Evolutionary conservation across 1,140 invertebrate genomes (phyloP), one percentile per base, ranked within the genome.

Genomic region (Monomorium pharaonis): DNA sequence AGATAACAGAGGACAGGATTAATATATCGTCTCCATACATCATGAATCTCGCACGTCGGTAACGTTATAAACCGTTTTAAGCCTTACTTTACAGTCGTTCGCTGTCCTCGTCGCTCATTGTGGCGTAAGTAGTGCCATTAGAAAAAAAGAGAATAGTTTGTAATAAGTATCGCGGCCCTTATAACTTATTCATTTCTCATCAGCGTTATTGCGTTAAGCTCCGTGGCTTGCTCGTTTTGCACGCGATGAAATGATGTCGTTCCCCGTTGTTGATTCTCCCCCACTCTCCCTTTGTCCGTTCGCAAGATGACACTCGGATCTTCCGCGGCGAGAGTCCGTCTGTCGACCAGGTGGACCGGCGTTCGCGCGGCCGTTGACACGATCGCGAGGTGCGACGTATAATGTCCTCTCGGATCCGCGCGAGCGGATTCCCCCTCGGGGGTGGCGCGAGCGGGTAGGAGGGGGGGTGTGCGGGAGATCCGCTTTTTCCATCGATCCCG

Each of bases 401-500:
- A 10, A 51, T 42, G 21, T 24, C 37, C 37, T 62, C 16, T 44
- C 63, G 63, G 37, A 67, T n/a, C 9, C 54, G 18, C 21, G 63
- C 37, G 37, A 44, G 37, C 37, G 37, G 21, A 47, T 67, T 12
- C 2, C n/a, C 42, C 21, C 14, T 2, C 37, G 37, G 33, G 62
- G 62, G 18, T 4, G 30, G 7, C 37, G 37, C 4, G 54, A 12
- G 54, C 51, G 7, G 37, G 12, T n/a, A n/a, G 54, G 14, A 24
- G 7, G 30, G 16, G 18, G 1, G 62, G 14, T n/a, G n/a, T n/a
- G n/a, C n/a, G 63, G 12, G 42, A 24, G 37, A 30, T 14, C 44
- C 16, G 18, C 44, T 60, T 58, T 83, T 74, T 83, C n/a, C 37
- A 21, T 60, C 67, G 51, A 83, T 83, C n/a, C 56, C 33, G 65